phyloP scores from a whole-genome alignment of 2,113 vertebrate genomes.

The Tetrao urogallus region DNA sequence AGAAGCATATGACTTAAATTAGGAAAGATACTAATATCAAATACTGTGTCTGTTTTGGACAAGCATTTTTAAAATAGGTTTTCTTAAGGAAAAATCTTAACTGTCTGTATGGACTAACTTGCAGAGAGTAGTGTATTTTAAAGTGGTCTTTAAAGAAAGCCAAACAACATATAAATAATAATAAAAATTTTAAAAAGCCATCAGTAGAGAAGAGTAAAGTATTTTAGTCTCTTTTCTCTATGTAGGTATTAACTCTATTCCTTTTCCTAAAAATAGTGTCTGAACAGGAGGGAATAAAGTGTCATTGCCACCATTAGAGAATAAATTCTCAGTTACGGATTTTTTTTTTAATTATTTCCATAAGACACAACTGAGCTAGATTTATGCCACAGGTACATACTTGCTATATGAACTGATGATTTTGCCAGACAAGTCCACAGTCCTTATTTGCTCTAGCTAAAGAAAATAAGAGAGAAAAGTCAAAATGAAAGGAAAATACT shows the following conservation, averaged over 20 bases:
- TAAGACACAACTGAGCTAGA: neutral
- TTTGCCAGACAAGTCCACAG: neutral
- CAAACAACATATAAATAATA: neutral
- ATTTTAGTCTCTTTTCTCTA: neutral
- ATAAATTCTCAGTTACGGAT: neutral
- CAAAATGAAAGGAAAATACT: neutral
- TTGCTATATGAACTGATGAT: neutral
- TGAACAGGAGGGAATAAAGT: neutral
- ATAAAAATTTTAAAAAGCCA: neutral
- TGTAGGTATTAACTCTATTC: neutral
- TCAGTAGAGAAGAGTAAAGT: neutral
- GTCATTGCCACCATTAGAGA: neutral
- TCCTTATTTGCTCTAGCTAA: slow-evolving; percentile 14
- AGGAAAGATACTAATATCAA: neutral
- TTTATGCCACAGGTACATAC: neutral
- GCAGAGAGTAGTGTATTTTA: neutral
- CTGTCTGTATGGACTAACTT: neutral
- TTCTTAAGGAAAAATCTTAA: neutral
- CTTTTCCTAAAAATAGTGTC: neutral
- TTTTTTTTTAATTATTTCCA: neutral
- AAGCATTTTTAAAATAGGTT: neutral
- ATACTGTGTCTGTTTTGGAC: neutral
- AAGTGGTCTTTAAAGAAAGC: neutral
- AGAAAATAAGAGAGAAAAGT: neutral
- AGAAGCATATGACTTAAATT: neutral